Percentiles rank a stretch among this genome's conserved stretches.
Conservation (phyloP, 2,888 invertebrate species). For the Cephus pygmeus region DNA sequence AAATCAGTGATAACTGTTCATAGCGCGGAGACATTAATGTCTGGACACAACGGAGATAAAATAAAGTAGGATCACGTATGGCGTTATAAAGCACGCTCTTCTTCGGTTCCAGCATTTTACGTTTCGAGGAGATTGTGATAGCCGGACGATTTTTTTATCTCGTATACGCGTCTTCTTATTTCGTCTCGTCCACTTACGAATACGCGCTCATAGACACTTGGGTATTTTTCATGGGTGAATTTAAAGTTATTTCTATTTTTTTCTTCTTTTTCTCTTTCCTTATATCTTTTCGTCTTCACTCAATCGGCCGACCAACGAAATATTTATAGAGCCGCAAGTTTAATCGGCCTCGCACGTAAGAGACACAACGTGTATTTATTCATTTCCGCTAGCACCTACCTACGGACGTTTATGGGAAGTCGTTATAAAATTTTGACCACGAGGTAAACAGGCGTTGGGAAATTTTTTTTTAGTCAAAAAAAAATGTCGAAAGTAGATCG, state of each 20-base stretch:
- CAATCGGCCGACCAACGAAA: neutral
- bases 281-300: neutral
- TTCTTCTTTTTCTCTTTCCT: neutral
- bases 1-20: constrained; percentile 43
- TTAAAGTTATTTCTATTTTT: neutral
- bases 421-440: neutral
- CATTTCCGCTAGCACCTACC: neutral
- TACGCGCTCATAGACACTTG: neutral
- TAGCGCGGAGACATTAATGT: constrained; percentile 36
- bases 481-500: neutral
- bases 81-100: neutral
- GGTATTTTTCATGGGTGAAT: neutral
- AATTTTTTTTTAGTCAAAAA: neutral
- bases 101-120: neutral
- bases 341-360: neutral
- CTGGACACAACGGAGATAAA: constrained; percentile 11
- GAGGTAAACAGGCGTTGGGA: neutral
- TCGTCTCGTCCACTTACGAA: neutral
- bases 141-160: neutral
- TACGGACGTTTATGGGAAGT: neutral
- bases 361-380: neutral
- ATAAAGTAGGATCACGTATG: neutral
- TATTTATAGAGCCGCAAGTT: neutral
- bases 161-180: neutral
- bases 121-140: neutral